Percentiles rank a stretch among this genome's conserved stretches.
Conservation (phyloP, 2,113 vertebrate genomes). For the Megaceryle torquata region DNA sequence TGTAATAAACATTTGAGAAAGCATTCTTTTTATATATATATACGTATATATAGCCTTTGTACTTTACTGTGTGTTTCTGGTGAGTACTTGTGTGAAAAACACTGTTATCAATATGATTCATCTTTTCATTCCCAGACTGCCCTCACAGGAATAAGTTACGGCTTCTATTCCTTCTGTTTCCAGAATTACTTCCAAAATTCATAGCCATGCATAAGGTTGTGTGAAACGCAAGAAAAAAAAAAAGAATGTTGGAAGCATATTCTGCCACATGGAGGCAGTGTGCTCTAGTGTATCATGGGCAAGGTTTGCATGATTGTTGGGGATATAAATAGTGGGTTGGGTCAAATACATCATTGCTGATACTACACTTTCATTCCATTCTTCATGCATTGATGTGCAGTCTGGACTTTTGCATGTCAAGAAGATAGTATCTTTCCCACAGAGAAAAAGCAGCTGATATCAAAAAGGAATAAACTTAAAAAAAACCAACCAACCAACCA, state of each 20-base stretch:
- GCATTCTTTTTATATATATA: constrained; percentile 49
- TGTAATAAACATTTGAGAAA: constrained; percentile 64
- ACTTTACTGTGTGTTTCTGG: constrained; percentile 28
- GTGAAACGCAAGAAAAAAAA: not conserved
- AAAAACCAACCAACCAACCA: not conserved
- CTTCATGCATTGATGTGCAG: not conserved
- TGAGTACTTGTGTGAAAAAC: constrained; percentile 9
- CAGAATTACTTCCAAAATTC: not conserved
- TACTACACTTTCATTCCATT: not conserved
- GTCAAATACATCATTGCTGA: not conserved
- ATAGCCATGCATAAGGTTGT: not conserved
- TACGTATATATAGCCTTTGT: constrained; percentile 1
- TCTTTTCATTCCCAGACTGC: not conserved
- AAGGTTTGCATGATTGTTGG: not conserved
- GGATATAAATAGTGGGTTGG: not conserved
- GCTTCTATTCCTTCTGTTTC: not conserved
- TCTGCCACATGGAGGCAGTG: constrained; percentile 50
- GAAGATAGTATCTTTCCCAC: not conserved
- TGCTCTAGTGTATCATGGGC: not conserved
- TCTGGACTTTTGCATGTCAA: constrained; percentile 9
- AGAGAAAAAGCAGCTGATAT: not conserved
- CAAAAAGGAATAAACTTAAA: not conserved
- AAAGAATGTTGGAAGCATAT: not conserved
- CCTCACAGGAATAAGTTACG: not conserved
- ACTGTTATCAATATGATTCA: not conserved